These are phyloP conservation scores for Bovichtus variegatus DNA, from an alignment of 2,797 vertebrate genomes.

Conservation along the genomic window DNA sequence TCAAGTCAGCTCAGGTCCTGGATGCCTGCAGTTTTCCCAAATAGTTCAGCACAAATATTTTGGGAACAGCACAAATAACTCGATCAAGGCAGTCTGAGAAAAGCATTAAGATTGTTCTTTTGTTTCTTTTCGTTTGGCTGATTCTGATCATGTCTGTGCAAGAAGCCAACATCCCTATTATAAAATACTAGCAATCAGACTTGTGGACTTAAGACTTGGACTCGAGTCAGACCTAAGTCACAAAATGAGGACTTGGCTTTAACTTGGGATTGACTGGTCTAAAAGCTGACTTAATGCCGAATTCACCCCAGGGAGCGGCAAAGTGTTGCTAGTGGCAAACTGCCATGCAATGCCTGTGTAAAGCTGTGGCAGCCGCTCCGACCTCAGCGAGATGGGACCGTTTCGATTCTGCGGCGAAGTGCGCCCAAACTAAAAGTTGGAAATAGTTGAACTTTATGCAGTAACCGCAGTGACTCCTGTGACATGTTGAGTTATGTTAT, in stretches of 20 bases:
- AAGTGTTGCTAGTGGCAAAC: too few relatives aligned
- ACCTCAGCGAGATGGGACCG: too few relatives aligned
- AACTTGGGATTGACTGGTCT: background rate
- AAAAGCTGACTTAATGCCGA: background rate
- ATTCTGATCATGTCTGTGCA: background rate
- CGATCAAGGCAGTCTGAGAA: background rate
- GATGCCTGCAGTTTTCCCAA: slow-evolving; percentile 1
- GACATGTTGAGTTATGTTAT: too few relatives aligned
- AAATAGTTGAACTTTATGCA: too few relatives aligned
- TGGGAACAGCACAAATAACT: background rate
- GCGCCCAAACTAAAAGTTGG: too few relatives aligned
- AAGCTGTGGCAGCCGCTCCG: too few relatives aligned
- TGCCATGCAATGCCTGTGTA: too few relatives aligned
- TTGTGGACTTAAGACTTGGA: background rate
- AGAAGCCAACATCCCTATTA: background rate
- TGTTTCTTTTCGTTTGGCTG: background rate
- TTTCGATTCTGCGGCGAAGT: too few relatives aligned
- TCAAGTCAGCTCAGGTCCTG: slow-evolving; percentile 26
- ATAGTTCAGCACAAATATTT: background rate
- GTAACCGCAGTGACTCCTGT: too few relatives aligned
- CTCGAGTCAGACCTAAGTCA: background rate
- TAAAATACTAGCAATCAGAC: background rate
- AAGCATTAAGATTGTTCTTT: background rate
- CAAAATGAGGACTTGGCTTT: background rate
- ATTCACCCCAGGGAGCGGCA: too few relatives aligned